Evolutionary conservation across 2,888 invertebrate genomes (phyloP), one percentile per base, ranked within the genome.

Genomic region (Cantharis rustica): DNA sequence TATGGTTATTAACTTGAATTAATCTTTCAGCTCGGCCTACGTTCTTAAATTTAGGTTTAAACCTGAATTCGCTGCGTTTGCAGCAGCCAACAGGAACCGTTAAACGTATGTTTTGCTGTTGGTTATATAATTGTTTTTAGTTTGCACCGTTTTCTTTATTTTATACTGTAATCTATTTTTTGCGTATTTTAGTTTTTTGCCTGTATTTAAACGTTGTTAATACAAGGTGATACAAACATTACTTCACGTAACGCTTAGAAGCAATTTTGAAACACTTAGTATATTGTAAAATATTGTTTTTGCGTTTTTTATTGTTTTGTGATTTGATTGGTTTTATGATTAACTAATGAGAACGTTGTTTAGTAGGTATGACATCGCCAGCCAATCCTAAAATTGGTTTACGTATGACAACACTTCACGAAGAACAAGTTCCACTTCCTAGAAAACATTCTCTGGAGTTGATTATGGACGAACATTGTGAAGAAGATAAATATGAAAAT

Each of bases 1-100:
- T 23, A 61, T n/a, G 20, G 10, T 77, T 66, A n/a, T 69, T 79
- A 62, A 79, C 68, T 31, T 62, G 23, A 83, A 84, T 84, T 85
- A 81, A 84, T 89, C 90, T 94, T 94, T 92, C 97, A 98, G 98
- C 98, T 90, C 96, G 98, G 87, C 98, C 98, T 88, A 98, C 97
- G 89, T 98, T 97, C 93, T 95, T 98, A 91, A 98, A 97, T 93
- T 95, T 98, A 92, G 96, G 95, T 92, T 92, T 96, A 92, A 96
- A 95, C 92, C 93, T 96, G 90, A 96, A 96, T 92, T 93, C 95
- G 87, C 92, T 96, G 91, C 93, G 96, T 90, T 94, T 95, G 88
- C 95, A 95, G 91, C 95, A 95, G 88, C 92, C 94, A 87, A 92
- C 93, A 84, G 89, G 89, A 87, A 89, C 87, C 83, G 87, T 91